Conservation (phyloP, 1,140 invertebrate species). For the Drosophila nasuta region DNA sequence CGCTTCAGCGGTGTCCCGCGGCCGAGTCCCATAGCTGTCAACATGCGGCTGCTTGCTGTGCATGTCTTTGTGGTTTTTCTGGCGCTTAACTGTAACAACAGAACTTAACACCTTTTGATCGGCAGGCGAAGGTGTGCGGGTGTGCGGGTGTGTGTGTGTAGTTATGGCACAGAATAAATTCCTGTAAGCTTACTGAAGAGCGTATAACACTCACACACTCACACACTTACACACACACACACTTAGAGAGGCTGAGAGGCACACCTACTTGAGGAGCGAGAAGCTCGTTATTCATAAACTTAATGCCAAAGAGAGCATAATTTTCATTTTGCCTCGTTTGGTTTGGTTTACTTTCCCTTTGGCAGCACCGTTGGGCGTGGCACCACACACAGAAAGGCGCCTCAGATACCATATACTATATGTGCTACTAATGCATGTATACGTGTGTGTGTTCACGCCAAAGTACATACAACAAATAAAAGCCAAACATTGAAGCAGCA, state of each 20-base stretch:
- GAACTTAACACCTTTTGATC: constrained; percentile 81
- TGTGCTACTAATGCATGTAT: constrained; percentile 1
- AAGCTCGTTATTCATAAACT: constrained; percentile 80
- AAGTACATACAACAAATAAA: constrained; percentile 62
- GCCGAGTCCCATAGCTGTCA: constrained; percentile 19
- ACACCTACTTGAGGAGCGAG: constrained; percentile 14
- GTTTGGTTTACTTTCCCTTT: constrained; percentile 63
- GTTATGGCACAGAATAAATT: constrained; percentile 77
- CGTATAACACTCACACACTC: constrained; percentile 23
- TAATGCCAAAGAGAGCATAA: constrained; percentile 82
- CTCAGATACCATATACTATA: not conserved
- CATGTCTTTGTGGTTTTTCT: constrained; percentile 70
- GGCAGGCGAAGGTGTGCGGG: constrained; percentile 46
- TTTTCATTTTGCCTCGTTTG: constrained; percentile 74
- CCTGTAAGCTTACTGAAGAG: constrained; percentile 68
- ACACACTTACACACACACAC: constrained; percentile 6
- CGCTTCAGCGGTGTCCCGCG: not conserved
- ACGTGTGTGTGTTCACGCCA: constrained; percentile 2
- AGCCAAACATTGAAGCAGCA: constrained; percentile 66
- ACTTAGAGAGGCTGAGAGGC: not conserved
- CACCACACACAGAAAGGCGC: not conserved
- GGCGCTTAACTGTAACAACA: constrained; percentile 75
- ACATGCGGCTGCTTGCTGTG: constrained; percentile 48
- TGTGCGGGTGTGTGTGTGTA: constrained; percentile 46
- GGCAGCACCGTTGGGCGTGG: constrained; percentile 26